Base-by-base conservation (phyloP, 2,888 invertebrate genomes). In the Stegana nigrithorax region DNA sequence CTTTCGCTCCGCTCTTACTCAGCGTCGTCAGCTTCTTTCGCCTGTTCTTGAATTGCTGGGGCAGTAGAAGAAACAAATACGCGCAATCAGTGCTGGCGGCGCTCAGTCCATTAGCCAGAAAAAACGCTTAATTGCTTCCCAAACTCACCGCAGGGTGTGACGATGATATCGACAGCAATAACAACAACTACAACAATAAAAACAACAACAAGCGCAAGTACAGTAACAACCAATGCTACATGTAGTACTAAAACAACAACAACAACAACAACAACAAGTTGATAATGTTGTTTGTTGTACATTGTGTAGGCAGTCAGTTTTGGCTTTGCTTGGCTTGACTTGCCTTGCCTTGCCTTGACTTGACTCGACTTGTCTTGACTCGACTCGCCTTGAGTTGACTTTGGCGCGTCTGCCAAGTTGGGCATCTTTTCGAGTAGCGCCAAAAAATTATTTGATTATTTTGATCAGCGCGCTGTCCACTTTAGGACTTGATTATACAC, bases 121-220 rank as follows among this genome's bases (percentile, higher is more conserved):
- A 84, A 84, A 84, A 82, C 81, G 74, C 82, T 85, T 85, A 85
- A 85, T 85, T 85, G 84, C 83, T 80, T 81, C 83, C 81, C 82
- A 81, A 67, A 81, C 67, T 80, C 79, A 70, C 84, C 73, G 73
- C 83, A 71, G 80, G 82, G 68, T 79, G 73, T 68, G 71, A 73
- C 73, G 69, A 65, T 75, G 63, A 65, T 27, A 29, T 32, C 17
- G 29, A 17, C 6, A 10, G 8, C 25, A 6, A 25, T 21, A 10
- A 14, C 26, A 10, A 17, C 19, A 10, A 4, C 10, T 8, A 36
- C 10, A 36, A 27, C 27, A 12, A 19, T 25, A 42, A 26, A n/a
- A 29, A 29, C 42, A 29, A 60, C 59, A 59, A 63, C 60, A 61
- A 62, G n/a, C 26, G 17, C 14, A 27, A 27, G 5, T 25, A 14